Conservation (phyloP, 2,888 invertebrate species). For the Perizoma flavofasciatum region DNA sequence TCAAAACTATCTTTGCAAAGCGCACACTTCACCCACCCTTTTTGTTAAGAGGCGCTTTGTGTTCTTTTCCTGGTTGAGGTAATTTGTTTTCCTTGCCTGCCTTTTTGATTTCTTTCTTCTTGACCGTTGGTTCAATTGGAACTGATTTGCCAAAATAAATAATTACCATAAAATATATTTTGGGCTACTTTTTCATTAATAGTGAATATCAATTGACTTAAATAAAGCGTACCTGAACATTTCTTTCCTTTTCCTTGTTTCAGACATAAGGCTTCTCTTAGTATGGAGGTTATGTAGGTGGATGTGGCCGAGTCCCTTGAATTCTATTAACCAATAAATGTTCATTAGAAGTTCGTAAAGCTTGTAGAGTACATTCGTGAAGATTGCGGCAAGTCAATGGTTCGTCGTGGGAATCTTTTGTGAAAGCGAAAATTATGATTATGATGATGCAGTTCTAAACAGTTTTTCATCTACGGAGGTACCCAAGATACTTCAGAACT, state of each 20-base stretch:
- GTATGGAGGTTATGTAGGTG: constrained; percentile 82
- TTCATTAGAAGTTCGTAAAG: not conserved
- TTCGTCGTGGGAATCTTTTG: too few species aligned
- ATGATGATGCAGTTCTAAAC: too few species aligned
- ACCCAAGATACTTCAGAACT: too few species aligned
- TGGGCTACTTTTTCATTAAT: not conserved
- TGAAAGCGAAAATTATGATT: too few species aligned
- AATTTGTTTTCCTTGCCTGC: constrained; percentile 72
- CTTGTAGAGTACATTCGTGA: too few species aligned
- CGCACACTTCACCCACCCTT: constrained; percentile 72
- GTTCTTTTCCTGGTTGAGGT: constrained; percentile 68
- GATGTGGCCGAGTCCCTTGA: constrained; percentile 81
- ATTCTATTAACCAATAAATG: constrained; percentile 58
- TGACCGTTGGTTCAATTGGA: constrained; percentile 59
- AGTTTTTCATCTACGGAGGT: too few species aligned
- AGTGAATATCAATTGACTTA: not conserved
- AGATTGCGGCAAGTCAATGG: too few species aligned
- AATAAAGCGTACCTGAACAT: constrained; percentile 61
- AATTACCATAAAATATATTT: not conserved
- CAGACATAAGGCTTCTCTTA: constrained; percentile 84
- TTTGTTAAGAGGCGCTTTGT: constrained; percentile 63
- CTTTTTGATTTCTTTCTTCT: constrained; percentile 75
- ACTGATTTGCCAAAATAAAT: constrained; percentile 52
- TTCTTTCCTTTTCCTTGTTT: constrained; percentile 82
- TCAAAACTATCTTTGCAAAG: constrained; percentile 39